Evolutionary conservation across 2,888 invertebrate genomes (phyloP).

Genomic region (Andrena bucephala): DNA sequence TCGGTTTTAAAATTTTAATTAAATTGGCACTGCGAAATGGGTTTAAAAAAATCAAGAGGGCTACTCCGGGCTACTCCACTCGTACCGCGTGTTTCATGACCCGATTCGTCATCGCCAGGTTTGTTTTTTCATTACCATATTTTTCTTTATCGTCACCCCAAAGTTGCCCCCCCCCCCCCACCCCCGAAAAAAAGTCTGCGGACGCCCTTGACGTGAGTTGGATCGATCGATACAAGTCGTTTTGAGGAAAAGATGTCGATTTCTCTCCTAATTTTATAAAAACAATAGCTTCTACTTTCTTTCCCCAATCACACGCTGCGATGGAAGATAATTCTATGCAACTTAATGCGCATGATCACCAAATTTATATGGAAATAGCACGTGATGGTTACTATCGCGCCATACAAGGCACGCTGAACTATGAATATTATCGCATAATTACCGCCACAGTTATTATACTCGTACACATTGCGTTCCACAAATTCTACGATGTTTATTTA

Average conservation of each 20-base stretch:
- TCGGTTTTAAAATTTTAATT: too few relatives aligned
- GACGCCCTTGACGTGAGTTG: background rate
- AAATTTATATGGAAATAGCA: conserved; percentile 37
- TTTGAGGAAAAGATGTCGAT: background rate
- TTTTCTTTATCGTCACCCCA: too few relatives aligned
- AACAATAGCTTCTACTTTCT: conserved; percentile 1
- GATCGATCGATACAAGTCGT: conserved; percentile 4
- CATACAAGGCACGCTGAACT: conserved; percentile 21
- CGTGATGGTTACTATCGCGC: conserved; percentile 25
- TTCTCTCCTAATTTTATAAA: background rate
- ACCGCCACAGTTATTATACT: conserved; percentile 9
- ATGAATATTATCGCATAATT: conserved; percentile 41
- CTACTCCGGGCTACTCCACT: too few relatives aligned
- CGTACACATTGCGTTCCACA: conserved; percentile 24
- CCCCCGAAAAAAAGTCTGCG: too few relatives aligned
- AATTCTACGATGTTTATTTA: conserved; percentile 1
- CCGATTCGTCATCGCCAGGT: too few relatives aligned
- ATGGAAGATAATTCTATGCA: background rate
- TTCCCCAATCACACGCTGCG: background rate
- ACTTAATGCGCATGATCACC: conserved; percentile 37
- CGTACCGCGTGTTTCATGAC: too few relatives aligned
- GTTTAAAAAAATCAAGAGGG: too few relatives aligned
- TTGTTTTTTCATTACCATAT: too few relatives aligned
- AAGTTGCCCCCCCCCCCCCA: too few relatives aligned
- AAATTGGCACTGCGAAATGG: too few relatives aligned